Percentiles rank a stretch among this genome's conserved stretches.
Evolutionary conservation across 2,113 vertebrate genomes (phyloP).

Genomic region (Mustela nigripes): DNA sequence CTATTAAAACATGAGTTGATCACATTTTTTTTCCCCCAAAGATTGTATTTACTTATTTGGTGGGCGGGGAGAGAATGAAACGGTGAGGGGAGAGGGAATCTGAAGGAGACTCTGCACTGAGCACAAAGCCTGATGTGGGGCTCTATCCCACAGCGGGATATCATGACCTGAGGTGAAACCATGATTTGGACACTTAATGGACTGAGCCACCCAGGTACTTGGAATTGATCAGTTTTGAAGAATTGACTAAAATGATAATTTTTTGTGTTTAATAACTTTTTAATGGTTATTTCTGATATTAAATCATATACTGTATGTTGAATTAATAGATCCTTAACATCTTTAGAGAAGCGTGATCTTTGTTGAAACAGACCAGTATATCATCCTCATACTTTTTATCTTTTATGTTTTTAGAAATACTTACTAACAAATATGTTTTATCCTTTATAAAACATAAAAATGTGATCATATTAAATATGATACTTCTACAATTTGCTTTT

Average conservation of each 20-base stretch:
- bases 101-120: background rate
- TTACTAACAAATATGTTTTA: background rate
- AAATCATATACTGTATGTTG: background rate
- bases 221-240: background rate
- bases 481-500: background rate
- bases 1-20: background rate
- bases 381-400: background rate
- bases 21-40: background rate
- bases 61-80: background rate
- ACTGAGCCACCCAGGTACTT: background rate
- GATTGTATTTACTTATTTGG: background rate
- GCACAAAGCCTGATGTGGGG: background rate
- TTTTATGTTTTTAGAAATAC: background rate
- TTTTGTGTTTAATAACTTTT: background rate
- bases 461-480: background rate
- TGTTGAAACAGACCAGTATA: background rate
- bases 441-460: slow-evolving; percentile 12
- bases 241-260: slow-evolving; percentile 9
- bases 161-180: background rate
- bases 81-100: background rate
- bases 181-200: background rate
- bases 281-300: background rate
- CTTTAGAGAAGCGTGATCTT: background rate
- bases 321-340: background rate
- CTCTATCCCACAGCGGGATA: background rate